These are phyloP conservation scores for Calcarius lapponicus DNA, from an alignment of 2,797 vertebrate species.

Conservation along the genomic window DNA sequence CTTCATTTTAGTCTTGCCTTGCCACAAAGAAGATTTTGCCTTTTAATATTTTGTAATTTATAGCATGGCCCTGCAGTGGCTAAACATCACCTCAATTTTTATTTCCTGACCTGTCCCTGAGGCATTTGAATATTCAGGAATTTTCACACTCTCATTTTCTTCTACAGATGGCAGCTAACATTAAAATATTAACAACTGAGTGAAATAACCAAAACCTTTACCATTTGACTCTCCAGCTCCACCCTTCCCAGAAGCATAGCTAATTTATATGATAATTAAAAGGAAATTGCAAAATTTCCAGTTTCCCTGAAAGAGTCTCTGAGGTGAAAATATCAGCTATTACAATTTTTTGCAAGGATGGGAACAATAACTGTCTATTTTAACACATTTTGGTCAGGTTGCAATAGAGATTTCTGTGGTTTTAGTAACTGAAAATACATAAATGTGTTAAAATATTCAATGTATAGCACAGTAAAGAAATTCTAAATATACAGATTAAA, in stretches of 20 bases:
- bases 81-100: neutral
- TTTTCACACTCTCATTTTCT: slow-evolving; percentile 19
- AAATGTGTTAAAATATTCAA: neutral
- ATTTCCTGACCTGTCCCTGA: neutral
- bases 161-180: neutral
- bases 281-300: neutral
- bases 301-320: neutral
- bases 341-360: neutral
- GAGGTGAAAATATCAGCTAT: neutral
- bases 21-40: neutral
- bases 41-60: neutral
- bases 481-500: neutral
- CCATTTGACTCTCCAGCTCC: neutral
- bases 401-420: neutral
- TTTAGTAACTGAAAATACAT: neutral
- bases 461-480: neutral
- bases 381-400: neutral
- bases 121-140: neutral
- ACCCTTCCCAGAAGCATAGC: neutral
- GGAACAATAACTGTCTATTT: neutral
- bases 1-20: neutral
- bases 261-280: slow-evolving; percentile 37
- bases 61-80: neutral
- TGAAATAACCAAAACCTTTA: slow-evolving; percentile 18
- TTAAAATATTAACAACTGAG: neutral